Base-by-base conservation (phyloP, 2,797 vertebrate species). In the Lycodopsis pacificus region DNA sequence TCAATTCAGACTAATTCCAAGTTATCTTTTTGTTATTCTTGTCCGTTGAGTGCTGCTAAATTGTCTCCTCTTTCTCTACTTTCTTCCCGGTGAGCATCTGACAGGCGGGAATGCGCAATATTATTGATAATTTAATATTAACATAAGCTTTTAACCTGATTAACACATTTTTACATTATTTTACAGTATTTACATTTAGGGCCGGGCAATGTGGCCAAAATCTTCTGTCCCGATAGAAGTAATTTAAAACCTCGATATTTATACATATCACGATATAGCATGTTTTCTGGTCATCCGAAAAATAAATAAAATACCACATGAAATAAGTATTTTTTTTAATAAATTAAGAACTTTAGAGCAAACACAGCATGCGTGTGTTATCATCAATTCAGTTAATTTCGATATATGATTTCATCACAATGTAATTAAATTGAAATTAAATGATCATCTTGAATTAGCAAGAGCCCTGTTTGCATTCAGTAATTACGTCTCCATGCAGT, bases 1-100 rank as follows among this genome's bases (percentile, higher is more conserved):
- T 80, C 53, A 61, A 38, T 61, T 67, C 22, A 69, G 65, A 73
- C 34, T 20, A 22, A 40, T 42, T 68, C 48, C 10, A 42, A n/a
- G 62, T 53, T 10, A 40, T 3, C 70, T 66, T 65, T 36, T 42
- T 32, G 3, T 25, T 51, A 1, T 54, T 73, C n/a, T 42, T 67
- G 57, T 70, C 36, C 4, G 7, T 42, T n/a, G 13, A 22, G 57
- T 1, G 8, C 7, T 62, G 12, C 15, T 62, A 17, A 63, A 27
- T 64, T 27, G 59, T 34, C 17, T 36, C 3, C 22, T 49, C 3
- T 30, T 42, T 13, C 5, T 57, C 8, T 13, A 0, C 34, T 48
- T 46, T 42, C 13, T 25, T 51, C 66, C 42, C 7, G 20, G 12
- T 13, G 7, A 53, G 20, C 12, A 48, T 44, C 51, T 62, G 11